Evolutionary conservation across 2,888 invertebrate genomes (phyloP), one percentile per base, ranked within the genome.

Genomic region (Nasonia oneida): DNA sequence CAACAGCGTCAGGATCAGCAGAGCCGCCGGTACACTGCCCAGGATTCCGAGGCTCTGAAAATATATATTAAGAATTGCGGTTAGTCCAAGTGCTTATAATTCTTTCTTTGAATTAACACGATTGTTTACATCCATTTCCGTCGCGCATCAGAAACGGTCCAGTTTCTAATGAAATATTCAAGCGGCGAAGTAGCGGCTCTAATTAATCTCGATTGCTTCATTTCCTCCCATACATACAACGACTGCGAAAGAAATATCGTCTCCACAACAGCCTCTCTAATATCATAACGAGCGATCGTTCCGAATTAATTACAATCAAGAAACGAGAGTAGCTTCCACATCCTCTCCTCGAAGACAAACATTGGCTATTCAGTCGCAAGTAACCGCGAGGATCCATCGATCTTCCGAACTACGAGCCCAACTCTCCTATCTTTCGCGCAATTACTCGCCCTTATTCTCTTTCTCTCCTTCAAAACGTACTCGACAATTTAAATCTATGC

Each of bases 1-100:
- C 89, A 98, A 95, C 90, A 99, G 95, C 47, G 98, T 98, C 87
- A 99, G 94, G 91, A 98, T 98, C 91, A 99, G 95, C 96, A 98
- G 96, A 67, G 98, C 97, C 85, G 98, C 98, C n/a, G 99, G 99
- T 89, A 98, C 96, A 67, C 98, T 98, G 85, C 97, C 98, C 91
- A 98, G 95, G 92, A 99, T 98, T 77, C 98, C 98, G 93, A 99
- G 95, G 91, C 98, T 97, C 98, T 98, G 96, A 3, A 70, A 77
- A 23, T 42, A 39, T 39, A 8, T 42, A 8, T 42, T 42, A 42
- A 42, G 39, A 0, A 39, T 29, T 29, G 6, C 39, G 39, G 6
- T 39, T 39, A 39, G 39, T 39, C 6, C 39, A 6, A 39, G 39
- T 39, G 6, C 6, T 29, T 29, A 29, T 29, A 29, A 29, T 29